Percentiles rank a stretch among this genome's conserved stretches.
phyloP scores from a whole-genome alignment of 2,113 vertebrate species.

The Hemiscyllium ocellatum region DNA sequence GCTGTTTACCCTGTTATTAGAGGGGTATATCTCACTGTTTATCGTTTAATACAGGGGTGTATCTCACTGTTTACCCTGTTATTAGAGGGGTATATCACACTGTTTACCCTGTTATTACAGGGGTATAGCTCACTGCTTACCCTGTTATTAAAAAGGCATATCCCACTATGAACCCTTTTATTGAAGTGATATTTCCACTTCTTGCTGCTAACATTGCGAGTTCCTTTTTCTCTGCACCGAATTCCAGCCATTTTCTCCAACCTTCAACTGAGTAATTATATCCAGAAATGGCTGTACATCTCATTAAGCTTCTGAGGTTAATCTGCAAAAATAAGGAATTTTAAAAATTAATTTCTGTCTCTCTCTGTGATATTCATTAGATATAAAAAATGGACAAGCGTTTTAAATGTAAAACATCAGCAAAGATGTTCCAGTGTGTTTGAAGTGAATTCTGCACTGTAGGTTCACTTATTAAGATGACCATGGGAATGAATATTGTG shows the following conservation, averaged over 20 bases:
- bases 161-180: neutral
- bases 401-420: constrained; percentile 18
- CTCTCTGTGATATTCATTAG: neutral
- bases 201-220: neutral
- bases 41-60: too few species aligned
- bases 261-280: neutral
- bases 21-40: neutral
- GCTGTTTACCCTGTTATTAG: neutral
- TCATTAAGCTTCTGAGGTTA: constrained; percentile 10
- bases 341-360: neutral
- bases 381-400: neutral
- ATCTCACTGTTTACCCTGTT: too few species aligned
- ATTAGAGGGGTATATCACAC: too few species aligned
- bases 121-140: neutral
- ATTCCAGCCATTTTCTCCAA: neutral
- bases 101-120: too few species aligned
- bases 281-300: neutral
- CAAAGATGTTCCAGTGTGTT: neutral
- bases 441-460: neutral
- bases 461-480: neutral
- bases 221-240: neutral
- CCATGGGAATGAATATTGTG: too few species aligned
- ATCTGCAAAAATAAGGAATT: constrained; percentile 14
- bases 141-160: neutral
- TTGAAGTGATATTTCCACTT: neutral